Base-by-base conservation (phyloP, 2,888 invertebrate genomes). In the Eupithecia centaureata region DNA sequence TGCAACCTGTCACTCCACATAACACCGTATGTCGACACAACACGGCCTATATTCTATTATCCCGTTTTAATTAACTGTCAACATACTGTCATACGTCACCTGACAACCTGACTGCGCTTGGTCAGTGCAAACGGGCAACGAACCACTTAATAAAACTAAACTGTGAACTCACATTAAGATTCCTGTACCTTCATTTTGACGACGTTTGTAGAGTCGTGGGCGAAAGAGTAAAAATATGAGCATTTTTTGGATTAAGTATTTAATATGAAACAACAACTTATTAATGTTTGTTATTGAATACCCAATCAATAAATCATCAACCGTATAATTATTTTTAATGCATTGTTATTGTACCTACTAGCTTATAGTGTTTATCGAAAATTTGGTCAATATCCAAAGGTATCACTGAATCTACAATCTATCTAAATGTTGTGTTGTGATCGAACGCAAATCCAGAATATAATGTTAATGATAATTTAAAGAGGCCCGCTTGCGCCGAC, bases 31-130 rank as follows among this genome's bases (percentile, higher is more conserved):
- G 38, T 54, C 52, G 27, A 30, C 58, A 38, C 38, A 38, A 56
- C 42, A 65, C n/a, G 38, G 60, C 54, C 56, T 65, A 61, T 61
- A 61, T 65, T 65, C 58, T 58, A 64, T 64, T 64, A 35, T 15
- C 58, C 57, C 28, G 38, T 63, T 66, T 61, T 61, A 61, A 61
- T 66, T 61, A 61, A 66, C 66, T 66, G 61, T 35, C 66, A 57
- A 61, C 30, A 42, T 57, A 57, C 52, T 60, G 58, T 56, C 59
- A 60, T 38, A 54, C 52, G 60, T 38, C 56, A 61, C 32, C 18
- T 61, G 61, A 61, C 51, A 30, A 61, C 35, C n/a, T 58, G 33
- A 25, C 32, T 66, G 47, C 47, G 42, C 70, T 61, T 58, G 35
- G 57, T 57, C 35, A 35, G 57, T n/a, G 47, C 57, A 22, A 38